Evolutionary conservation across 2,888 invertebrate species (phyloP), one percentile per base, ranked within the genome.

Genomic region (Callyntrura sp.): DNA sequence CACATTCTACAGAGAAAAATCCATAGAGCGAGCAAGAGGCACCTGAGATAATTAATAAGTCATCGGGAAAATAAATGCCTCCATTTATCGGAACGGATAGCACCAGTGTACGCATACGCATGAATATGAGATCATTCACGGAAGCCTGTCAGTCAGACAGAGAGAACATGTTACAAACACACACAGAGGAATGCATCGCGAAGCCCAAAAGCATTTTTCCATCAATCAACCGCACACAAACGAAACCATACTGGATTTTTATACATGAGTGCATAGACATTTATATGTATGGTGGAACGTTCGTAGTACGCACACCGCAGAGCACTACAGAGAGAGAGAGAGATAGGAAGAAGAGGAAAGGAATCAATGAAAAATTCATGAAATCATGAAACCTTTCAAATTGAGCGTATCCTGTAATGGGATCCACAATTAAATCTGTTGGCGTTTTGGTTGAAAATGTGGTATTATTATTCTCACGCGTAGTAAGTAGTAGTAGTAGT

Each of bases 351-450:
- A n/a, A 14, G 76, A 12, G 5, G 9, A n/a, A n/a, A 51, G 48
- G 20, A 81, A 65, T 82, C 65, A 82, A 82, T 82, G 82, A 82
- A 82, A 82, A 82, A 82, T 82, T 82, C 82, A 82, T 82, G 82
- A 82, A 65, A 65, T 82, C 25, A 65, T 20, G 79, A 81, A 81
- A 35, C 79, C 79, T 20, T 81, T 60, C 12, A 60, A 81, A 81
- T 20, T 20, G n/a, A 81, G 43, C 23, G 48, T 23, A 25, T 76
- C 14, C 9, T 14, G 23, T 60, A 20, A 57, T 60, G 43, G 35
- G 79, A 81, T 81, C 60, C 35, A 81, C 78, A 81, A 81, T 81
- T 81, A 81, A 81, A 81, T 81, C 79, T 43, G 60, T 81, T 81
- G 35, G 35, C 57, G 60, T 60, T 55, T 2, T 1, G 55, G 35